Conservation (phyloP, 1,140 invertebrate genomes). For the Calephelis nemesis region DNA sequence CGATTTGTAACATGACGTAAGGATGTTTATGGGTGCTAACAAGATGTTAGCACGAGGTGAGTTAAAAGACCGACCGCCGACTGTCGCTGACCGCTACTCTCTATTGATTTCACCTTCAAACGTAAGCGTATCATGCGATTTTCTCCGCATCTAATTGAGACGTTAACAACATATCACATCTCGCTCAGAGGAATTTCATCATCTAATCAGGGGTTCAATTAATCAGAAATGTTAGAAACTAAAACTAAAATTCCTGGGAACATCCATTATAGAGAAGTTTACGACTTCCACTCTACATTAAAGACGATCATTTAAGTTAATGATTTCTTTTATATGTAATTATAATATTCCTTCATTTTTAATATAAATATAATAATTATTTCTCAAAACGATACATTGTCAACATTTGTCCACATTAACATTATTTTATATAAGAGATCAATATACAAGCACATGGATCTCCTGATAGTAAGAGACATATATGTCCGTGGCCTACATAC, state of each 20-base stretch:
- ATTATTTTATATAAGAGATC: too few relatives aligned
- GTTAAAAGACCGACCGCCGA: conserved; percentile 23
- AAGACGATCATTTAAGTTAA: too few relatives aligned
- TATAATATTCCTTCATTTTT: too few relatives aligned
- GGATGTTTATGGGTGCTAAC: conserved; percentile 60
- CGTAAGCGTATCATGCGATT: conserved; percentile 45
- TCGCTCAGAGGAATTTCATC: background rate
- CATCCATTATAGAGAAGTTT: background rate
- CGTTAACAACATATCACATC: conserved; percentile 23
- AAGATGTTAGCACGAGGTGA: conserved; percentile 45
- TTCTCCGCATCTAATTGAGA: conserved; percentile 40
- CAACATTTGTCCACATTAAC: too few relatives aligned
- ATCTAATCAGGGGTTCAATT: background rate
- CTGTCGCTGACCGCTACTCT: conserved; percentile 37
- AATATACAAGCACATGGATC: too few relatives aligned
- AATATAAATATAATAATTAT: too few relatives aligned
- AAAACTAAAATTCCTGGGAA: background rate
- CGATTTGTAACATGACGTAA: conserved; percentile 52
- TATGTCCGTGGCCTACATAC: too few relatives aligned
- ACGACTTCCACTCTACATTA: background rate
- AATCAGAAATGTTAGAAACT: conserved; percentile 4
- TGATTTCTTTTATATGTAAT: too few relatives aligned
- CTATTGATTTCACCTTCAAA: conserved; percentile 56
- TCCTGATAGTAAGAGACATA: too few relatives aligned
- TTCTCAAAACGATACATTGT: too few relatives aligned